phyloP scores from a whole-genome alignment of 2,888 invertebrate genomes.

The Camptogramma bilineatum region DNA sequence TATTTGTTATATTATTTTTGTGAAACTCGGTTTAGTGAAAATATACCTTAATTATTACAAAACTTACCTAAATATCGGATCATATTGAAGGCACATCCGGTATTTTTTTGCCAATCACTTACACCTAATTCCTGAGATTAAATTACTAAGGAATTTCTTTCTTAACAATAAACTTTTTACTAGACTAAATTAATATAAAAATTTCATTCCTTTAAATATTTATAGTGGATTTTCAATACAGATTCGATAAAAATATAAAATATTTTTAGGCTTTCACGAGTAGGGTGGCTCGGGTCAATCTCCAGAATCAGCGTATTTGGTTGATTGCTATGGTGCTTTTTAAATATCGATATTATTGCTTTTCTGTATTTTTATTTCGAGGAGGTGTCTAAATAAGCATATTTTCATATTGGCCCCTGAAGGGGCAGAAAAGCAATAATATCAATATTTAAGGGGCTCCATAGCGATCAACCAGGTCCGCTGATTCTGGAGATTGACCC shows the following conservation, averaged over 20 bases:
- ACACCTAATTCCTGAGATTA: slow-evolving; percentile 20
- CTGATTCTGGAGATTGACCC: no score
- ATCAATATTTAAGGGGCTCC: no score
- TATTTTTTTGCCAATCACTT: slow-evolving; percentile 32
- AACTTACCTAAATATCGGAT: slow-evolving; percentile 28
- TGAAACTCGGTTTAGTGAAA: slow-evolving; percentile 18
- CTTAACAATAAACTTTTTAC: slow-evolving; percentile 3
- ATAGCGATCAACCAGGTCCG: no score
- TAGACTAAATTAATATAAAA: neutral
- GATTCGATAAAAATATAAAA: slow-evolving; percentile 6
- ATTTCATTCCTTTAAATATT: neutral
- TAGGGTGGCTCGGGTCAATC: no score
- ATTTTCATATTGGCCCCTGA: no score
- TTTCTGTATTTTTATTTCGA: no score
- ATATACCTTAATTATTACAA: slow-evolving; percentile 1
- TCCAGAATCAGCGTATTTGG: no score
- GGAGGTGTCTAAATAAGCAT: no score
- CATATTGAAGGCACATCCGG: slow-evolving; percentile 33
- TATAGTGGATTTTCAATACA: slow-evolving; percentile 1
- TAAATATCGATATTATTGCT: no score
- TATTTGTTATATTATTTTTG: no score
- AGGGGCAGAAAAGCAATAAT: no score
- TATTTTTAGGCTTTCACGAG: neutral
- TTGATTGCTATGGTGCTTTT: no score
- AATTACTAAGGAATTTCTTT: slow-evolving; percentile 3